These are phyloP conservation scores for Megaleporinus macrocephalus DNA, from an alignment of 2,113 vertebrate species.

Conservation along the genomic window DNA sequence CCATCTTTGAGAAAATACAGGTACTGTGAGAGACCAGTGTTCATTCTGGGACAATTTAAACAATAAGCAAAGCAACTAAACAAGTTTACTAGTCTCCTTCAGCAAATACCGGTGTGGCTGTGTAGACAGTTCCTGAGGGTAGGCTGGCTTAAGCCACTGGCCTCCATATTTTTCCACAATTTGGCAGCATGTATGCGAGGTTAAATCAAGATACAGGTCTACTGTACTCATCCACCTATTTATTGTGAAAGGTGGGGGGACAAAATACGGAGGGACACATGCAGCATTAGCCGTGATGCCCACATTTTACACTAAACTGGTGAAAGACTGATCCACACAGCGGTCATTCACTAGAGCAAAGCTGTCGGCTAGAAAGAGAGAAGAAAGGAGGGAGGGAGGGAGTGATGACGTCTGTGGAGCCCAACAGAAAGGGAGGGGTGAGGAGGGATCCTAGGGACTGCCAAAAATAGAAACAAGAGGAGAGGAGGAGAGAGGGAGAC, in stretches of 20 bases:
- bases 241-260: neutral
- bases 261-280: neutral
- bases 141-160: neutral
- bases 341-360: constrained; percentile 83
- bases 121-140: neutral
- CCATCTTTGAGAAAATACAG: neutral
- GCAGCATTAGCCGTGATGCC: neutral
- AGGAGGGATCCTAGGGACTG: constrained; percentile 76
- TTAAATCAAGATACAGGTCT: no score
- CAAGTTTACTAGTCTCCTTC: no score
- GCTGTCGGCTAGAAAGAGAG: constrained; percentile 64
- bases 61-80: neutral
- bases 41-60: no score
- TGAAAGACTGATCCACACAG: constrained; percentile 86
- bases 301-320: constrained; percentile 64
- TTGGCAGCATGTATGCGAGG: neutral
- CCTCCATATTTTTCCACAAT: neutral
- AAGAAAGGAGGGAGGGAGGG: constrained; percentile 52
- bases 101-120: neutral
- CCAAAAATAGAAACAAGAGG: constrained; percentile 91
- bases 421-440: constrained; percentile 60
- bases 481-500: constrained; percentile 65
- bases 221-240: no score
- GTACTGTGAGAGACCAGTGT: neutral
- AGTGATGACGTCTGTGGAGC: constrained; percentile 54